Conservation (phyloP, 2,113 vertebrate species). For the Ramphastos sulfuratus region DNA sequence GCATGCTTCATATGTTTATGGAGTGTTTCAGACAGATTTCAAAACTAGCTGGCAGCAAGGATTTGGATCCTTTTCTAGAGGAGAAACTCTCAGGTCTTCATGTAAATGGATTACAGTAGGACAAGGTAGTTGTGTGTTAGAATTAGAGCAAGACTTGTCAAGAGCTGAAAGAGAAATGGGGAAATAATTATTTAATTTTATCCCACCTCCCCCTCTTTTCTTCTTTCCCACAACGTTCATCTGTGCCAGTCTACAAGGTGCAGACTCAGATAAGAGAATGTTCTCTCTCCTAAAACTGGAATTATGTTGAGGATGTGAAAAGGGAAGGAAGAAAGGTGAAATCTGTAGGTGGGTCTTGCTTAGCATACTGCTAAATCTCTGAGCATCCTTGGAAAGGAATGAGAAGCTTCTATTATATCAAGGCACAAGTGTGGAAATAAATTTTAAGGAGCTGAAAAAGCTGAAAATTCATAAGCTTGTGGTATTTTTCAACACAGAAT, state of each 20-base stretch:
- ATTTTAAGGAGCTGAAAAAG: slow-evolving; percentile 25
- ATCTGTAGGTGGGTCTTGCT: slow-evolving; percentile 33
- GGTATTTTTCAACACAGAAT: neutral
- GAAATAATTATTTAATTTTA: neutral
- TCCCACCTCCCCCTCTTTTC: fast-evolving
- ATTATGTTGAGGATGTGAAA: neutral
- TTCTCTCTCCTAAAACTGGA: neutral
- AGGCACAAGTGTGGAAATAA: slow-evolving; percentile 29
- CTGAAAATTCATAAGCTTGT: slow-evolving; percentile 41
- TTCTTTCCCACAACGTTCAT: neutral
- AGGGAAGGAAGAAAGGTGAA: slow-evolving; percentile 20
- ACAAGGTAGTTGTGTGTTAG: neutral
- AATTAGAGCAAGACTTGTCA: neutral
- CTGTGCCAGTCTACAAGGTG: neutral
- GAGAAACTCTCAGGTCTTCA: neutral
- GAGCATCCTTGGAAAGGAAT: slow-evolving; percentile 23
- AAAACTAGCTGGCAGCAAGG: neutral
- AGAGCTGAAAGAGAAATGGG: neutral
- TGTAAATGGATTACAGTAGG: neutral
- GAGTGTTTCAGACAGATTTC: neutral
- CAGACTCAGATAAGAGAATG: neutral
- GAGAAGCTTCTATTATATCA: slow-evolving; percentile 22
- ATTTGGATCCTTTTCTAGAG: neutral
- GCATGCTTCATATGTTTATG: neutral
- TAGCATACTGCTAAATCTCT: slow-evolving; percentile 16